Evolutionary conservation across 2,113 vertebrate genomes (phyloP).

Genomic region (Willisornis vidua): DNA sequence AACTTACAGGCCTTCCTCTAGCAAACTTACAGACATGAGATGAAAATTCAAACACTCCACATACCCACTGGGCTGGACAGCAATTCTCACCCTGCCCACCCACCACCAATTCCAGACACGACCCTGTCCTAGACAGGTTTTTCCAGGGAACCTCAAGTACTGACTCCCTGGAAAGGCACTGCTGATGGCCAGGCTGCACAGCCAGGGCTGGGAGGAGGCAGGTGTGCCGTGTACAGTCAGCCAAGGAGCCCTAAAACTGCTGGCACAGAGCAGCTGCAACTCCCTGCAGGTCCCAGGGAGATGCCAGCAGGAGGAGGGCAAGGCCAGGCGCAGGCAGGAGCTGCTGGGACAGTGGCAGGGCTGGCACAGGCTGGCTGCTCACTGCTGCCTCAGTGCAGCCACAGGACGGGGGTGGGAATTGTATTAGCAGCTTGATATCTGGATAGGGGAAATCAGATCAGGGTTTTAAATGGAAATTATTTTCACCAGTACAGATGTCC

Average conservation of each 20-base stretch:
- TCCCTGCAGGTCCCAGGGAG: background rate
- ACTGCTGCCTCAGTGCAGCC: background rate
- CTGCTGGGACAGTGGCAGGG: background rate
- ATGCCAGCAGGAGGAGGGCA: background rate
- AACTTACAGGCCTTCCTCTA: background rate
- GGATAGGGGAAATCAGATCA: background rate
- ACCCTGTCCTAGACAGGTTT: accelerated
- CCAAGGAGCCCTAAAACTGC: background rate
- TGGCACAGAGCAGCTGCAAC: accelerated
- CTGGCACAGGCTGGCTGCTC: background rate
- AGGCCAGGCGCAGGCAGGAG: background rate
- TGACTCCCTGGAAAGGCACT: accelerated
- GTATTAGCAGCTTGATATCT: background rate
- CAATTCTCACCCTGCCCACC: background rate
- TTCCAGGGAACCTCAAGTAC: accelerated
- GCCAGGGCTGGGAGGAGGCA: accelerated
- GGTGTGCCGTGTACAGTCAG: accelerated
- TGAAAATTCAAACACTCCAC: background rate
- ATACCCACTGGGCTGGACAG: accelerated
- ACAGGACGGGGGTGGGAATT: background rate
- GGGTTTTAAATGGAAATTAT: background rate
- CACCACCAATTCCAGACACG: accelerated
- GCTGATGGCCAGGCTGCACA: accelerated
- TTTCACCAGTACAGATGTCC: background rate
- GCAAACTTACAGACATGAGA: background rate